These are phyloP conservation scores for Euthynnus affinis DNA, from an alignment of 2,797 vertebrate genomes.

Conservation along the genomic window DNA sequence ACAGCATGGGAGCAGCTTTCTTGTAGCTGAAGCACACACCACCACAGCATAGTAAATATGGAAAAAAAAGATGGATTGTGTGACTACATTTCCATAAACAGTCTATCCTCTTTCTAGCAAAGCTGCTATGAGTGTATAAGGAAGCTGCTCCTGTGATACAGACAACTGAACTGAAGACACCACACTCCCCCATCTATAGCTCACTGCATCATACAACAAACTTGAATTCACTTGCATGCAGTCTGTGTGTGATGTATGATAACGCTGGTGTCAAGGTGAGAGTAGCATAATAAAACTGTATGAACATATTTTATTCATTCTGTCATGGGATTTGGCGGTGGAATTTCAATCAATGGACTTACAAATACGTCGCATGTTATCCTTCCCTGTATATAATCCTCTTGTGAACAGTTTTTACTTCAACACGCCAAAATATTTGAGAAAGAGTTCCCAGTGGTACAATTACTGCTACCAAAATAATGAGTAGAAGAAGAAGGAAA, in stretches of 20 bases:
- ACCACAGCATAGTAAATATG: conserved; percentile 11
- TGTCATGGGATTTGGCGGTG: conserved; percentile 2
- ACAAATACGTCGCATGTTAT: conserved; percentile 25
- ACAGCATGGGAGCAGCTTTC: conserved; percentile 9
- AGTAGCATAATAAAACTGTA: conserved; percentile 7
- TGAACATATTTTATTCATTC: conserved; percentile 22
- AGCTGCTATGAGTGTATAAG: conserved; percentile 1
- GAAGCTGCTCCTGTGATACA: conserved; percentile 26
- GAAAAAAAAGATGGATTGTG: conserved; percentile 26
- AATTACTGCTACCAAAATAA: conserved; percentile 51
- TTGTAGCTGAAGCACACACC: conserved; percentile 20
- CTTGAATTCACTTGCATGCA: not conserved
- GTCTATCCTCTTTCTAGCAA: conserved; percentile 23
- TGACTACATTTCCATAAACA: conserved; percentile 50
- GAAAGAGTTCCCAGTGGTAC: conserved; percentile 48
- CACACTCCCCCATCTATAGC: not conserved
- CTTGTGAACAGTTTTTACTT: conserved; percentile 8
- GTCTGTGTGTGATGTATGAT: not conserved
- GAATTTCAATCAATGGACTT: conserved; percentile 30
- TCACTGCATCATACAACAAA: conserved; percentile 7
- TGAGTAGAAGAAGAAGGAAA: not conserved
- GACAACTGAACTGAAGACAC: conserved; percentile 2
- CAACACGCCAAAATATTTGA: conserved; percentile 21
- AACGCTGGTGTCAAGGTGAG: conserved; percentile 12
- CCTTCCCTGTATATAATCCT: conserved; percentile 10